Evolutionary conservation across 2,888 invertebrate species (phyloP).

Genomic region (Mycalesis mineus): DNA sequence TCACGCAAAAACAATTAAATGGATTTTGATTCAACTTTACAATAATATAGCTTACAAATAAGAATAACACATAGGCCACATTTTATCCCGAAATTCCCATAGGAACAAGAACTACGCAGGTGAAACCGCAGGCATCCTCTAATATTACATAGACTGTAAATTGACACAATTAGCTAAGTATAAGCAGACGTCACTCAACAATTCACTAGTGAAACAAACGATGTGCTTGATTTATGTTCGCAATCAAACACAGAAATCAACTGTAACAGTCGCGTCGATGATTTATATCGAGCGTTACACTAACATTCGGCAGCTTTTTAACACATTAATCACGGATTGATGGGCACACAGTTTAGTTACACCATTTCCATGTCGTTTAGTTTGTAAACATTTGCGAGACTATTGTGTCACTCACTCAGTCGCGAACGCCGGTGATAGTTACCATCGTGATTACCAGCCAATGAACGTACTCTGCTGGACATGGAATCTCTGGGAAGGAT

Average conservation of each 20-base stretch:
- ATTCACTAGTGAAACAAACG: slow-evolving; percentile 23
- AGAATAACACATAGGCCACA: too few species aligned
- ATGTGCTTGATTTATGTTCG: slow-evolving; percentile 34
- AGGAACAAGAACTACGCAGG: too few species aligned
- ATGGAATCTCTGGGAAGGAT: too few species aligned
- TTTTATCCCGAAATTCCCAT: too few species aligned
- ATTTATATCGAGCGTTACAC: slow-evolving; percentile 25
- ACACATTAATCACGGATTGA: slow-evolving; percentile 18
- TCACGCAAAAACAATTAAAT: too few species aligned
- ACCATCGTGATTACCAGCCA: too few species aligned
- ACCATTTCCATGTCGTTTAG: slow-evolving; percentile 4
- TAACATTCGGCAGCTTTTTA: slow-evolving; percentile 17
- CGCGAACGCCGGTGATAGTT: too few species aligned
- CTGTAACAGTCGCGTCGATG: slow-evolving; percentile 25
- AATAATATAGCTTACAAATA: too few species aligned
- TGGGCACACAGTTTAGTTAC: slow-evolving; percentile 14
- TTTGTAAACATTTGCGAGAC: background rate
- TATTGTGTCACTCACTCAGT: background rate
- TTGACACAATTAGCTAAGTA: slow-evolving; percentile 8
- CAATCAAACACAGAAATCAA: slow-evolving; percentile 31
- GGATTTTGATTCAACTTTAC: too few species aligned
- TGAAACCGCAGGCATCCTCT: background rate
- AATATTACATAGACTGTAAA: background rate
- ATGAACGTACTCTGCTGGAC: too few species aligned
- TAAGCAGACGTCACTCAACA: slow-evolving; percentile 11